Evolutionary conservation across 2,797 vertebrate genomes (phyloP).

Genomic region (Spea hammondii): DNA sequence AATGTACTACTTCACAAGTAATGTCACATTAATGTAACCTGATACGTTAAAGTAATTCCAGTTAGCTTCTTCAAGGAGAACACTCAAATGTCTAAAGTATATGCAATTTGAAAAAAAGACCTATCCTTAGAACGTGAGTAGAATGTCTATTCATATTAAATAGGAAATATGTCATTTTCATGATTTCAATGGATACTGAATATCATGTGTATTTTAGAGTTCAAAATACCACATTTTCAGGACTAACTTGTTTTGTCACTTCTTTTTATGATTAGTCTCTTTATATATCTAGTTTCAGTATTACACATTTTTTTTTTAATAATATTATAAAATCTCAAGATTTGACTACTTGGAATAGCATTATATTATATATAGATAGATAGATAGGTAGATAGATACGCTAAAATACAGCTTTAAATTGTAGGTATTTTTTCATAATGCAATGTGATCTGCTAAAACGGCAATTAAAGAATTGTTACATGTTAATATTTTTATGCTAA

Average conservation of each 20-base stretch:
- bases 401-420: too few relatives aligned
- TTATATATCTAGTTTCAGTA: neutral
- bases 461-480: too few relatives aligned
- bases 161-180: constrained; percentile 13
- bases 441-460: too few relatives aligned
- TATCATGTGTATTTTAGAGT: neutral
- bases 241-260: too few relatives aligned
- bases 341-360: too few relatives aligned
- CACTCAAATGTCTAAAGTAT: constrained; percentile 60
- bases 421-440: too few relatives aligned
- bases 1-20: constrained; percentile 58
- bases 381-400: too few relatives aligned
- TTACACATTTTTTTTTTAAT: neutral
- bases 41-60: constrained; percentile 59
- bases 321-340: neutral
- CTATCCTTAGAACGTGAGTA: constrained; percentile 13
- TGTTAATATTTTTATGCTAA: too few relatives aligned
- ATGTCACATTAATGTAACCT: constrained; percentile 63
- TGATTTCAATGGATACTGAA: constrained; percentile 6
- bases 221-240: too few relatives aligned
- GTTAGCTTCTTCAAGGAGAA: constrained; percentile 60
- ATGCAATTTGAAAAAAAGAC: constrained; percentile 38
- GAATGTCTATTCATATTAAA: constrained; percentile 23
- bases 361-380: too few relatives aligned
- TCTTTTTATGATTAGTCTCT: too few relatives aligned